These are phyloP conservation scores for Lampris incognitus DNA, from an alignment of 2,113 vertebrate genomes.

Conservation along the genomic window DNA sequence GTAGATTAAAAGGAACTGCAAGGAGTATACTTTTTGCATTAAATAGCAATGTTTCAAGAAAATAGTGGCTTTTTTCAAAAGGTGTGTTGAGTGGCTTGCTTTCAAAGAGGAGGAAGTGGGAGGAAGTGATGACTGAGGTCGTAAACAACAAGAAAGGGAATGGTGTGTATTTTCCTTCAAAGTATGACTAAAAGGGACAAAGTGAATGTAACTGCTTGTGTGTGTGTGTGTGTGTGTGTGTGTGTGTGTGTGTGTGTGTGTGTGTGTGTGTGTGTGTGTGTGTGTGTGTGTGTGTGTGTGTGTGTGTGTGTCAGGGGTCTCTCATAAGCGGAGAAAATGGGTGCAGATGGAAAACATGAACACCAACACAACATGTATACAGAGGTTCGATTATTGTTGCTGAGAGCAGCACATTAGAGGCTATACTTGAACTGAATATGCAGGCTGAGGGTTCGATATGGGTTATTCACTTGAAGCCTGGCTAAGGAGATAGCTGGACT, in stretches of 20 bases:
- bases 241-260: background rate
- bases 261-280: conserved; percentile 59
- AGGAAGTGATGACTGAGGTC: conserved; percentile 1
- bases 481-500: conserved; percentile 38
- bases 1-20: conserved; percentile 80
- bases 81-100: no score
- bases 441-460: conserved; percentile 61
- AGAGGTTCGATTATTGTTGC: conserved; percentile 37
- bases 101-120: no score
- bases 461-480: conserved; percentile 51
- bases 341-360: conserved; percentile 36
- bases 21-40: conserved; percentile 70
- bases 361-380: conserved; percentile 42
- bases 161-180: conserved; percentile 62
- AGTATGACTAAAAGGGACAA: conserved; percentile 58
- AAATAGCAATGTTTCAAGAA: conserved; percentile 82
- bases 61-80: conserved; percentile 39
- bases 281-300: conserved; percentile 5
- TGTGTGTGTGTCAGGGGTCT: background rate
- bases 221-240: conserved; percentile 33
- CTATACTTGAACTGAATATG: conserved; percentile 44
- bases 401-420: conserved; percentile 51
- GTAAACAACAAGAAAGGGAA: conserved; percentile 62
- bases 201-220: conserved; percentile 35
- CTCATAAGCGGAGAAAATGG: conserved; percentile 63